Percentiles rank a stretch among this genome's conserved stretches.
phyloP scores from a whole-genome alignment of 1,140 invertebrate genomes.

The Micrasema minimum region DNA sequence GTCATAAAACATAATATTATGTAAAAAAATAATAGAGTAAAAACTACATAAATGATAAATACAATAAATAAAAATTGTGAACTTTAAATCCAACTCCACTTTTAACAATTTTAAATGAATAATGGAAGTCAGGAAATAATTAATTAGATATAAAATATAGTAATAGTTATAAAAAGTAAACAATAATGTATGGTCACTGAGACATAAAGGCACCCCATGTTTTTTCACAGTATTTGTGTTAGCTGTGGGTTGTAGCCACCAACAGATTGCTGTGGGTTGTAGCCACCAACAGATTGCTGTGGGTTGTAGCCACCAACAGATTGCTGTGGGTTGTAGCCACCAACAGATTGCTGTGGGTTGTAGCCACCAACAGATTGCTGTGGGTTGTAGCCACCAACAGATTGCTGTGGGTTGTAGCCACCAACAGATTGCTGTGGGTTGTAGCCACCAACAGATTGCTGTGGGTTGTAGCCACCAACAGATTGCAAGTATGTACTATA shows the following conservation, averaged over 20 bases:
- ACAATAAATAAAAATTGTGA: neutral
- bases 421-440: no score
- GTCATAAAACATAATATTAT: neutral
- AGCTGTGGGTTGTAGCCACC: slow-evolving; percentile 9
- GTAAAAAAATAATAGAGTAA: neutral
- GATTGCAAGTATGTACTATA: slow-evolving; percentile 49
- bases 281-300: slow-evolving; percentile 43
- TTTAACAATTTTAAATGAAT: slow-evolving; percentile 16
- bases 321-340: slow-evolving; percentile 20
- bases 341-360: slow-evolving; percentile 42
- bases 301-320: slow-evolving; percentile 35
- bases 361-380: no score
- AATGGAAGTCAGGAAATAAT: neutral
- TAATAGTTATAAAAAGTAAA: slow-evolving; percentile 5
- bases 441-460: slow-evolving; percentile 51
- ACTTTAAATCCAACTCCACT: no score
- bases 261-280: slow-evolving; percentile 43
- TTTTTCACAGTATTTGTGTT: no score
- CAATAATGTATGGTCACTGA: slow-evolving; percentile 37
- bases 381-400: slow-evolving; percentile 32
- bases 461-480: slow-evolving; percentile 40
- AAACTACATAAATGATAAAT: neutral
- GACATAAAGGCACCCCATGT: slow-evolving; percentile 50
- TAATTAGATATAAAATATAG: slow-evolving; percentile 8
- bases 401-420: slow-evolving; percentile 43